A percentile compares a stretch with the other conserved stretches of the same genome.
Conservation (phyloP, 2,113 vertebrate genomes). For the Nycticebus coucang region DNA sequence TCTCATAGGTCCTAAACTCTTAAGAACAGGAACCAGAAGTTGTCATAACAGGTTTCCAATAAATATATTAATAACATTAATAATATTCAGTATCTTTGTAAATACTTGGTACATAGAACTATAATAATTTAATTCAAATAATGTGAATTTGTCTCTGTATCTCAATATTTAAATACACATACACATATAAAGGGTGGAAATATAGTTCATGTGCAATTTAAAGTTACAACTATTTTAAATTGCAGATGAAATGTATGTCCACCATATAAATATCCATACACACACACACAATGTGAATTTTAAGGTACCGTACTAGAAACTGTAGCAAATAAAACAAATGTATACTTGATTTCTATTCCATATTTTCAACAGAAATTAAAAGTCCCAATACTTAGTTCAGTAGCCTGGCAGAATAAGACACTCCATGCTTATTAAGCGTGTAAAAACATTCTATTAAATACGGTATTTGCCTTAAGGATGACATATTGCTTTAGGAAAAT, state of each 20-base stretch:
- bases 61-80: background rate
- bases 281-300: background rate
- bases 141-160: background rate
- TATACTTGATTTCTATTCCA: background rate
- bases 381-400: background rate
- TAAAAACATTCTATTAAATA: background rate
- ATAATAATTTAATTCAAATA: background rate
- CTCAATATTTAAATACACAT: background rate
- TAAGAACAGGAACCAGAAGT: too few species aligned
- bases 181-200: background rate
- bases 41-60: background rate
- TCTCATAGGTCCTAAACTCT: too few species aligned
- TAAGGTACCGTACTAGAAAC: background rate
- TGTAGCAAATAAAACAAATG: background rate
- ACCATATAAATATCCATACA: too few species aligned
- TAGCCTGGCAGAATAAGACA: background rate
- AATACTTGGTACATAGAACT: background rate
- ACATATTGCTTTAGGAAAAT: background rate
- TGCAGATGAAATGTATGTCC: too few species aligned
- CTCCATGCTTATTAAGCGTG: background rate
- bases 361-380: background rate
- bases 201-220: too few species aligned
- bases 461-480: background rate
- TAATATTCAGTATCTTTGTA: background rate
- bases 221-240: too few species aligned